Base-by-base conservation (phyloP, 1,140 invertebrate genomes). In the Andricus grossulariae region DNA sequence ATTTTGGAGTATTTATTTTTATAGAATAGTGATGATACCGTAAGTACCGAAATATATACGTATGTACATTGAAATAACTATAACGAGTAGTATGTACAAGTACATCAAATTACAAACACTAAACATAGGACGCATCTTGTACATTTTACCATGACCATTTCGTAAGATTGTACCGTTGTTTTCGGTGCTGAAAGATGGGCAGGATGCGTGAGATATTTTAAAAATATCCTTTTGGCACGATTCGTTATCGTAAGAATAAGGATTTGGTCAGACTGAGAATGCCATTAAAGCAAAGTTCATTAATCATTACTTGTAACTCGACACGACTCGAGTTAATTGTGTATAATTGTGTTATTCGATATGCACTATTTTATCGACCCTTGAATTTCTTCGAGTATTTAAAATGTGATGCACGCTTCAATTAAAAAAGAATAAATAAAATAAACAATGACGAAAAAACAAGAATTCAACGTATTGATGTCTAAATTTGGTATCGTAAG, bases 101-200 rank as follows among this genome's bases (percentile, higher is more conserved):
- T 89, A 91, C 89, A 90, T 84, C 82, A 82, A 90, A 89, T 89
- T 90, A 88, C 89, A 90, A 91, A 91, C 85, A 87, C 83, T 87
- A 86, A 89, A 88, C 85, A 84, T 84, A 85, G 81, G 84, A 82
- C 85, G 82, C 85, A 83, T 77, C 78, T 88, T 87, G 80, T 78
- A 82, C 77, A 80, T 80, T 86, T 83, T 75, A 79, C 78, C 74
- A 82, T 86, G 83, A 80, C 79, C 77, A 84, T 82, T 84, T 82
- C 74, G 21, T 86, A 82, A 84, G 50, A 78, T 85, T 82, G 78
- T 83, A 85, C 77, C 84, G 72, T 75, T 72, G 70, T 71, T 51
- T 54, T 66, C 60, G 39, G 60, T 66, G 60, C 60, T 32, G 25
- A 66, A 66, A 66, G 39, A 66, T 66, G 32, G 60, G 60, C 25